These are phyloP conservation scores for Notodromas monacha DNA, from an alignment of 2,888 invertebrate genomes.

Conservation along the genomic window DNA sequence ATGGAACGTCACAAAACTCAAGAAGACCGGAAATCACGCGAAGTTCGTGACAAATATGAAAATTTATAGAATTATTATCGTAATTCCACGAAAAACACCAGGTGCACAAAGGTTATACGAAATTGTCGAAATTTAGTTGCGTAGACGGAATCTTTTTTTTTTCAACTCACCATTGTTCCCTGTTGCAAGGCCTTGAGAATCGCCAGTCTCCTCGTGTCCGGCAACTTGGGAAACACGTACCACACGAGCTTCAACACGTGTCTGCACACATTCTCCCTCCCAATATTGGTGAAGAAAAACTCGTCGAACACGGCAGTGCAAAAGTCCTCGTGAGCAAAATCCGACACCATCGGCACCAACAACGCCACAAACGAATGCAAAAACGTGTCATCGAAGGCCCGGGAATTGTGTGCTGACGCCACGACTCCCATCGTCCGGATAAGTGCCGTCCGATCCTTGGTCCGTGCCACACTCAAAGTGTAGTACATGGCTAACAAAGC, in stretches of 20 bases:
- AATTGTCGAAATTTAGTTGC: no score
- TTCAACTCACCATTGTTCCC: neutral
- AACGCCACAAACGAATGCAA: conserved; percentile 57
- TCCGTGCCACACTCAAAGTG: conserved; percentile 50
- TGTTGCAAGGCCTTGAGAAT: conserved; percentile 1
- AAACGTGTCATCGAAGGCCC: conserved; percentile 79
- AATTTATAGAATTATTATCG: no score
- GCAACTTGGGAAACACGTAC: conserved; percentile 59
- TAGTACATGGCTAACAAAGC: conserved; percentile 82
- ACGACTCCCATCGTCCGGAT: conserved; percentile 59
- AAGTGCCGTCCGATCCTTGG: conserved; percentile 42
- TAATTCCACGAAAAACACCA: no score
- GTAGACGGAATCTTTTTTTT: no score
- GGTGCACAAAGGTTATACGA: no score
- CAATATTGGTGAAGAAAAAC: conserved; percentile 61
- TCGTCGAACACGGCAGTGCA: conserved; percentile 82
- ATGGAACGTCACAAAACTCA: no score
- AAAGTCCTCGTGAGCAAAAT: conserved; percentile 71
- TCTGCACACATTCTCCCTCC: conserved; percentile 59
- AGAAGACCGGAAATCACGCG: no score
- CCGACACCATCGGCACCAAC: conserved; percentile 57
- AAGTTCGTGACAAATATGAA: no score
- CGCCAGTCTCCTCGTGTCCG: conserved; percentile 24
- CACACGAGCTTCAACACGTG: conserved; percentile 64
- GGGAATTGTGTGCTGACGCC: conserved; percentile 58